Percentiles rank a stretch among this genome's conserved stretches.
phyloP scores from a whole-genome alignment of 2,888 invertebrate genomes.

The Drosophila neotestacea region DNA sequence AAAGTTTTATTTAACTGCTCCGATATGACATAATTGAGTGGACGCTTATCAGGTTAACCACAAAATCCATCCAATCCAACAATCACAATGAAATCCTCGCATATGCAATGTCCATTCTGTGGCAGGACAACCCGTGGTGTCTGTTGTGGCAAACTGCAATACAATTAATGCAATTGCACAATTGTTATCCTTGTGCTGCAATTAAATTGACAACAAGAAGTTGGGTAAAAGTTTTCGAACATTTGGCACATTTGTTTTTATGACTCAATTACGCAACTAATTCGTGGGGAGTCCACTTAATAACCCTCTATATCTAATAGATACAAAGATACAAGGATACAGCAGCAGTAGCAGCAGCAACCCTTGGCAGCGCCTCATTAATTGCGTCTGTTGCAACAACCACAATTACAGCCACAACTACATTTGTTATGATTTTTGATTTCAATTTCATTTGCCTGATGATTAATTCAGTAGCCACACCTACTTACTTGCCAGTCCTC shows the following conservation, averaged over 20 bases:
- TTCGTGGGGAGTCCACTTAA: constrained; percentile 78
- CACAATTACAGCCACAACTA: constrained; percentile 13
- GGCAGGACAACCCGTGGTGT: constrained; percentile 61
- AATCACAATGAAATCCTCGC: constrained; percentile 57
- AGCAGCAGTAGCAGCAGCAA: constrained; percentile 14
- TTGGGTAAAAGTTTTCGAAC: constrained; percentile 61
- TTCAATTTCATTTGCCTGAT: constrained; percentile 53
- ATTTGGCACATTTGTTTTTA: constrained; percentile 85
- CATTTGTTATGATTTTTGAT: constrained; percentile 68
- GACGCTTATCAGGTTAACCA: constrained; percentile 44
- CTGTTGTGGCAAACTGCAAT: constrained; percentile 61
- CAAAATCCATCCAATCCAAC: neutral
- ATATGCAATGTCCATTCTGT: constrained; percentile 65
- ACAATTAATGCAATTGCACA: constrained; percentile 78
- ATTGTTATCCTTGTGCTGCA: constrained; percentile 60
- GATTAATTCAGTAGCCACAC: constrained; percentile 77
- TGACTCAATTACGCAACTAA: constrained; percentile 84
- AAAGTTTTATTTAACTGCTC: constrained; percentile 74
- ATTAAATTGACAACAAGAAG: constrained; percentile 35
- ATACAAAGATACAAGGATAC: constrained; percentile 19
- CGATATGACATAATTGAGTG: constrained; percentile 78
- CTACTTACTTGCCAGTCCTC: constrained; percentile 42
- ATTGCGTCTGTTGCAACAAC: constrained; percentile 49
- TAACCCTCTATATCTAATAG: constrained; percentile 48
- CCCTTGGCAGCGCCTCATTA: constrained; percentile 62